Conservation (phyloP, 2,888 invertebrate species). For the Melanostoma mellinum region DNA sequence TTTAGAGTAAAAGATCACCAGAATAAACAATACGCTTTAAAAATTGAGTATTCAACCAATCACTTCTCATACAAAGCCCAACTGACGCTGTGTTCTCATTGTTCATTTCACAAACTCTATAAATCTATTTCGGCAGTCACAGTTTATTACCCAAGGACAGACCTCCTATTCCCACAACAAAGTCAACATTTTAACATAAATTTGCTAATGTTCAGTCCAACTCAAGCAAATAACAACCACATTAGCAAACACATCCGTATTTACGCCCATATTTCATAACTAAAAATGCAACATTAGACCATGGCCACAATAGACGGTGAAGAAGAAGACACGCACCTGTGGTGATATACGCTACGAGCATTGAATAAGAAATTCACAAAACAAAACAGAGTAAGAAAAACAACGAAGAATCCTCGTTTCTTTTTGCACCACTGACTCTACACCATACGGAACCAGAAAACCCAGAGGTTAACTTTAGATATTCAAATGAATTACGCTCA, state of each 20-base stretch:
- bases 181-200: too few relatives aligned
- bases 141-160: too few relatives aligned
- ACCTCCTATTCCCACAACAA: too few relatives aligned
- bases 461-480: conserved; percentile 29
- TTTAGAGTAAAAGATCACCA: too few relatives aligned
- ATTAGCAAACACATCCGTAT: conserved; percentile 25
- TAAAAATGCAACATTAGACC: conserved; percentile 44
- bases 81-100: too few relatives aligned
- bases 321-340: conserved; percentile 42
- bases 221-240: background rate
- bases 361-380: conserved; percentile 14
- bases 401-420: conserved; percentile 6
- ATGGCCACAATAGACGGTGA: conserved; percentile 16
- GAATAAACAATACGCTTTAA: too few relatives aligned
- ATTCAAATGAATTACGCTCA: conserved; percentile 49
- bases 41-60: too few relatives aligned
- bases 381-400: background rate
- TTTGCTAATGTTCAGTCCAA: too few relatives aligned
- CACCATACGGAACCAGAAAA: background rate
- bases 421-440: conserved; percentile 44
- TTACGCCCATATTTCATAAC: conserved; percentile 14
- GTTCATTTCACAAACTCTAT: too few relatives aligned
- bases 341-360: conserved; percentile 15
- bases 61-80: too few relatives aligned
- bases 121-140: too few relatives aligned